These are phyloP conservation scores for Caenorhabditis sp. DNA, from an alignment of 2,888 invertebrate species.

Conservation along the genomic window DNA sequence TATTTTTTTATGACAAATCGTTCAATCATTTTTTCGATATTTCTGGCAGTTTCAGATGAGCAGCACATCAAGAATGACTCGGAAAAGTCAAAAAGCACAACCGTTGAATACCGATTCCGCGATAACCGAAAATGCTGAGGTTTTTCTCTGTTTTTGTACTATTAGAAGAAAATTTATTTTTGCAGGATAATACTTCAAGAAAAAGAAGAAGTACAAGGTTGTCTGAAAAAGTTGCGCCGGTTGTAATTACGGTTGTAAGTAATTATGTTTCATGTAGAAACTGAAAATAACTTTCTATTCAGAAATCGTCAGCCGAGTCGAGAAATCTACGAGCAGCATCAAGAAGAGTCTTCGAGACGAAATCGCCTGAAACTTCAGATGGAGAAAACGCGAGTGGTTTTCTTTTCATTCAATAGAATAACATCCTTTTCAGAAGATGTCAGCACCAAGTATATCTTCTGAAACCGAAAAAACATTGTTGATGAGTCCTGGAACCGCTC, in stretches of 20 bases:
- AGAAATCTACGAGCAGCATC: neutral
- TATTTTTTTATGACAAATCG: neutral
- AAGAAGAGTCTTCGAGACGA: neutral
- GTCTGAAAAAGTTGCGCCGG: neutral
- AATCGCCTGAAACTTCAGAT: neutral
- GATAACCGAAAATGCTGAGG: neutral
- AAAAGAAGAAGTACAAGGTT: slow-evolving; percentile 23
- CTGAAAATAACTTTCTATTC: neutral
- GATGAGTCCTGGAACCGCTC: slow-evolving; percentile 35
- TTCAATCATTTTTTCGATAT: neutral
- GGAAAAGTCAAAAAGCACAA: neutral
- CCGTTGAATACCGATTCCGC: neutral
- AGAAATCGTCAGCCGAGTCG: neutral
- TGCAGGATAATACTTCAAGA: neutral
- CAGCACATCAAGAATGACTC: neutral
- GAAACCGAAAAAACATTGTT: slow-evolving; percentile 7
- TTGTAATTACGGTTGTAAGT: neutral
- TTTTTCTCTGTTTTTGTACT: neutral
- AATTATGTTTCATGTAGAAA: neutral
- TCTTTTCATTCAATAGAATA: neutral
- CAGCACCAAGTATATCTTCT: neutral
- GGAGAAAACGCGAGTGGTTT: slow-evolving; percentile 12
- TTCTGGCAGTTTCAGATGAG: slow-evolving; percentile 30
- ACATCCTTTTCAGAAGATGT: neutral
- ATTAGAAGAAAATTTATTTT: neutral